phyloP scores from a whole-genome alignment of 1,140 invertebrate genomes.

The Lutraria rhynchaena region DNA sequence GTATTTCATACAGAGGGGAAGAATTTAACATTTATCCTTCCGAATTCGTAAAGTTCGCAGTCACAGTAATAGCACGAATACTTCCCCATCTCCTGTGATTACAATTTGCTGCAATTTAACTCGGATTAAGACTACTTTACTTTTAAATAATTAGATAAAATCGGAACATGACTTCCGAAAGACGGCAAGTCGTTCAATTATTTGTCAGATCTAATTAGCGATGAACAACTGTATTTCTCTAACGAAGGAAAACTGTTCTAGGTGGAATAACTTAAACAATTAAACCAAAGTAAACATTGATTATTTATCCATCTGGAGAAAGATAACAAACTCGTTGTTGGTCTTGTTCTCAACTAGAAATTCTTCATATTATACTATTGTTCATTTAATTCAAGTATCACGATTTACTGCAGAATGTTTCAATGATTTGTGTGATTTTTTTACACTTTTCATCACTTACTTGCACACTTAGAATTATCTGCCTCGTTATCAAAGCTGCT shows the following conservation, averaged over 20 bases:
- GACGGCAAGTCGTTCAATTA: neutral
- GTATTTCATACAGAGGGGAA: too few species aligned
- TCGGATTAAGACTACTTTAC: neutral
- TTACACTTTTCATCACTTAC: too few species aligned
- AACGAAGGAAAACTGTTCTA: neutral
- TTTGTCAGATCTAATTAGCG: neutral
- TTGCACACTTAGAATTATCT: too few species aligned
- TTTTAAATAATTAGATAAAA: neutral
- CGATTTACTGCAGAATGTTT: too few species aligned
- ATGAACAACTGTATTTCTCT: neutral
- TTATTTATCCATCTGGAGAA: constrained; percentile 14
- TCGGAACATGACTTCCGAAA: neutral
- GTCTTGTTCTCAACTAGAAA: too few species aligned
- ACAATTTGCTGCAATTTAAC: neutral
- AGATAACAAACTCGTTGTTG: too few species aligned
- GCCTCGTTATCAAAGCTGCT: too few species aligned
- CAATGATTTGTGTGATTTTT: too few species aligned
- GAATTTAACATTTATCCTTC: too few species aligned
- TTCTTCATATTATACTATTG: too few species aligned
- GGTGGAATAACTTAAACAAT: neutral
- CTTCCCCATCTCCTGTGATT: neutral
- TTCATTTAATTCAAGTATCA: too few species aligned
- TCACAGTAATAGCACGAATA: neutral
- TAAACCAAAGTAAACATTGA: neutral
- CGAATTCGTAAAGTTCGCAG: neutral